A percentile compares a stretch with the other conserved stretches of the same genome.
phyloP scores from a whole-genome alignment of 23 tunicate species.

The Trididemnum miniatum region DNA sequence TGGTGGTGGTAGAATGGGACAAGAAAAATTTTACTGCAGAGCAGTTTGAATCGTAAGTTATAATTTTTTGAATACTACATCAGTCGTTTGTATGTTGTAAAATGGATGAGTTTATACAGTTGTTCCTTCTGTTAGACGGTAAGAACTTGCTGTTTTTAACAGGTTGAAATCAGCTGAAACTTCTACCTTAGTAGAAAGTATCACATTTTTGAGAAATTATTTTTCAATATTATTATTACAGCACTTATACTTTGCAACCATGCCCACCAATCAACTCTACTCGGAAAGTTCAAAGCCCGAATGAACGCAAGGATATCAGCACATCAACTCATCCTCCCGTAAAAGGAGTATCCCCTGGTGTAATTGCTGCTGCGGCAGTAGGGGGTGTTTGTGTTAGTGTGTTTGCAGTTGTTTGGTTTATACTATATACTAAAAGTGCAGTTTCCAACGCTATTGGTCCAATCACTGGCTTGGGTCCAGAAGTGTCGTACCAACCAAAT shows the following conservation, averaged over 20 bases:
- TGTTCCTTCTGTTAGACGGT: no score
- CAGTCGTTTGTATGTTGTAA: no score
- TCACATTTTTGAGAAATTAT: no score
- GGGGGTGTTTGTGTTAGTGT: constrained; percentile 59
- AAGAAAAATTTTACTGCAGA: not conserved
- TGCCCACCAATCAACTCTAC: not conserved
- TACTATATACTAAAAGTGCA: constrained; percentile 64
- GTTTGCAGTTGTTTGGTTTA: constrained; percentile 50
- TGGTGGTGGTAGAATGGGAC: not conserved
- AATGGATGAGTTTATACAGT: no score
- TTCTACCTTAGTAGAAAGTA: no score
- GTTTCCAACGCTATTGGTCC: constrained; percentile 63
- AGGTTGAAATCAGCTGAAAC: no score
- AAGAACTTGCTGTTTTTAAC: no score
- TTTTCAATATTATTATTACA: no score
- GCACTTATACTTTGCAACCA: constrained; percentile 33
- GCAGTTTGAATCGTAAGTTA: not conserved
- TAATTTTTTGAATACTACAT: no score
- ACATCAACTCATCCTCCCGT: not conserved
- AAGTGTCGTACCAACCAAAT: constrained; percentile 51
- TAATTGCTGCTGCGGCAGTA: constrained; percentile 57
- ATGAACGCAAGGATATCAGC: not conserved
- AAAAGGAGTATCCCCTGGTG: constrained; percentile 31
- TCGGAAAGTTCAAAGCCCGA: not conserved
- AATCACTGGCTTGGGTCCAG: constrained; percentile 41